phyloP scores from a whole-genome alignment of 1,140 invertebrate genomes.

The Colletes gigas region DNA sequence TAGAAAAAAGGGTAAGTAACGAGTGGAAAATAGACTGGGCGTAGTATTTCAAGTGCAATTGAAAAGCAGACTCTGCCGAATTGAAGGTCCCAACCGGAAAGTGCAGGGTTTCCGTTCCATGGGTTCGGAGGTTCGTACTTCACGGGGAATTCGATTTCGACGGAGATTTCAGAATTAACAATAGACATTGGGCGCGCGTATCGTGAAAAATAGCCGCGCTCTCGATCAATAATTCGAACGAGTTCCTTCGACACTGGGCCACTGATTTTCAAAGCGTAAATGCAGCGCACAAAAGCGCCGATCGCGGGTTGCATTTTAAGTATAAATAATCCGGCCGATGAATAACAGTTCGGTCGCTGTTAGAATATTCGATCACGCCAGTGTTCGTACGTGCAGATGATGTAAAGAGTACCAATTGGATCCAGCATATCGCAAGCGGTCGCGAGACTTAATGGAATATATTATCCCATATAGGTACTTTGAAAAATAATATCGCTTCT shows the following conservation, averaged over 20 bases:
- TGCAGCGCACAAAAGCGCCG: slow-evolving; percentile 12
- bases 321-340: slow-evolving; percentile 29
- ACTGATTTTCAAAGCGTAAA: slow-evolving; percentile 14
- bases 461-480: no score
- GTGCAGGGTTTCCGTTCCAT: neutral
- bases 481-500: no score
- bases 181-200: neutral
- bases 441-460: no score
- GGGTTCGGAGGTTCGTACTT: neutral
- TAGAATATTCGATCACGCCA: slow-evolving; percentile 43
- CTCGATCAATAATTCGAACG: slow-evolving; percentile 8
- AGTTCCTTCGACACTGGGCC: neutral
- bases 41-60: slow-evolving; percentile 2
- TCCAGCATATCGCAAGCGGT: no score
- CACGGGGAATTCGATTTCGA: neutral
- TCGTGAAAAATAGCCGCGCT: neutral
- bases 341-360: slow-evolving; percentile 31
- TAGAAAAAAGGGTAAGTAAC: neutral
- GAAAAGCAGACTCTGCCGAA: neutral
- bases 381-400: slow-evolving; percentile 6
- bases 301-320: slow-evolving; percentile 50
- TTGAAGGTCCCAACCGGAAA: slow-evolving; percentile 4
- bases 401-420: neutral
- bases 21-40: neutral
- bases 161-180: no score